Evolutionary conservation across 1,140 invertebrate genomes (phyloP).

Genomic region (Copidosoma floridanum): DNA sequence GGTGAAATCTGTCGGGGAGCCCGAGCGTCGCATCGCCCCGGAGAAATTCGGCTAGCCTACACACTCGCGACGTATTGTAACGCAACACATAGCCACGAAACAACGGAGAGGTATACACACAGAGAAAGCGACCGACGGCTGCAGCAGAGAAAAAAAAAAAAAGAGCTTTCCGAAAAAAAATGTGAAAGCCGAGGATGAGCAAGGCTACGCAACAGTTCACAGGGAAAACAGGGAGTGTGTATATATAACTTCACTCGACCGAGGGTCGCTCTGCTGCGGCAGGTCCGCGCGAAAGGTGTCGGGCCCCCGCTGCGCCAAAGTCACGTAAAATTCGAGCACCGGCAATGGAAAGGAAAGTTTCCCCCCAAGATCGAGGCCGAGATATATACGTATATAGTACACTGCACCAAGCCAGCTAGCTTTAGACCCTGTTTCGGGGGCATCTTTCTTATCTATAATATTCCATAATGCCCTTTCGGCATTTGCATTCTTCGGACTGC

Average conservation of each 20-base stretch:
- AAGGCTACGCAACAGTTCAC: constrained; percentile 13
- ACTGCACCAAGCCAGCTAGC: not conserved
- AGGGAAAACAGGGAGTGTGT: not conserved
- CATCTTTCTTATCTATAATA: too few species aligned
- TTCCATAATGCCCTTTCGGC: too few species aligned
- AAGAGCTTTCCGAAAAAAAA: constrained; percentile 44
- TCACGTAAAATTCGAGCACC: constrained; percentile 42
- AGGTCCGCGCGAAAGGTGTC: constrained; percentile 33
- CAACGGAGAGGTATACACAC: not conserved
- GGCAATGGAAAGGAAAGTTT: constrained; percentile 22
- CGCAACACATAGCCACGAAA: too few species aligned
- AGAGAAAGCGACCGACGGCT: constrained; percentile 32
- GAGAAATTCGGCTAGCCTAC: constrained; percentile 20
- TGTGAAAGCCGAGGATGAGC: constrained; percentile 46
- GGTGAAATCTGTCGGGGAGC: constrained; percentile 29
- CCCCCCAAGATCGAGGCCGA: not conserved
- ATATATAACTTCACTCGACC: too few species aligned
- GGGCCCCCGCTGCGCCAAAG: constrained; percentile 34
- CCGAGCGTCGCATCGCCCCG: constrained; percentile 23
- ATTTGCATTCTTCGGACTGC: too few species aligned
- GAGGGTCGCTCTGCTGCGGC: not conserved
- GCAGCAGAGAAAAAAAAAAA: constrained; percentile 30
- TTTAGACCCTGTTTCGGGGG: constrained; percentile 3
- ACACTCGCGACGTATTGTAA: too few species aligned
- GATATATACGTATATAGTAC: not conserved